Evolutionary conservation across 1,140 invertebrate species (phyloP), one percentile per base, ranked within the genome.

Genomic region (Sycophila sp.): DNA sequence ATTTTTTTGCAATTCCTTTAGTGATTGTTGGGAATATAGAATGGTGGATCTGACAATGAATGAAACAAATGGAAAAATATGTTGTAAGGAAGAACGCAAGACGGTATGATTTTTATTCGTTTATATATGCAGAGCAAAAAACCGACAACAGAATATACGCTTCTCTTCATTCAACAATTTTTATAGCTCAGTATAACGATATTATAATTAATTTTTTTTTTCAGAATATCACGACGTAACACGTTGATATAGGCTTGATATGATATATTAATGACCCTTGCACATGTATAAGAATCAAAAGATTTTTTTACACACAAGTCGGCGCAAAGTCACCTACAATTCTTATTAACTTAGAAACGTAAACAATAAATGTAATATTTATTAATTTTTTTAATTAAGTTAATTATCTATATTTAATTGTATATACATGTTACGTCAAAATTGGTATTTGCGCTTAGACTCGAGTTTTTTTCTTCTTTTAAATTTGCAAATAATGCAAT

Each of bases 201-300:
- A 78, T 80, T 81, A 83, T 83, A 51, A 83, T 83, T 80, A 77
- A 80, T 71, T 78, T 80, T 49, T 71, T 78, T 80, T 49, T 83
- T 80, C 76, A 75, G 56, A 74, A 75, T 71, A 74, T 78, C 82
- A 81, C 75, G 77, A 79, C 75, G 65, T 85, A 85, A 85, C 82
- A 84, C 77, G 80, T 82, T 85, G 83, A 86, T 85, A 86, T 85
- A 85, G 81, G 82, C 79, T 85, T 85, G 84, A 86, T 86, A 86
- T 86, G 83, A 83, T 77, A 80, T 76, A 78, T 76, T 73, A 78
- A 78, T 75, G 76, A 15, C 58, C 32, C 56, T 59, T 59, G 17
- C 51, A 51, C 59, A 49, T 34, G 26, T n/a, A 62, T 71, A 73
- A 71, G 65, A 28, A 76, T 72, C 65, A 75, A 38, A 60, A 49